A percentile compares a stretch with the other conserved stretches of the same genome.
phyloP scores from a whole-genome alignment of 2,113 vertebrate species.

The Macrotis lagotis region DNA sequence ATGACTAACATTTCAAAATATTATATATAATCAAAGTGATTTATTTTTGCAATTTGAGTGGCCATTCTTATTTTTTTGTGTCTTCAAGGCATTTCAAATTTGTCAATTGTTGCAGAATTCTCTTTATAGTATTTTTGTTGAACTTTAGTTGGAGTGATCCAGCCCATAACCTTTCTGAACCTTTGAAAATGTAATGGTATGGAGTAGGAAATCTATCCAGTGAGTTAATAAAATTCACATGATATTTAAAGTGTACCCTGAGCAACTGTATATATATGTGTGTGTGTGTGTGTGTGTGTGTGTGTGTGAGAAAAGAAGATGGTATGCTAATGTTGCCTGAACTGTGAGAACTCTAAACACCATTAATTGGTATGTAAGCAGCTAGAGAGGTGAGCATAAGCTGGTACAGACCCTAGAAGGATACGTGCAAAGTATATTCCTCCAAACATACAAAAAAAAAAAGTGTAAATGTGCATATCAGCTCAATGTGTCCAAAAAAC shows the following conservation, averaged over 20 bases:
- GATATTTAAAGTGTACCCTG: constrained; percentile 65
- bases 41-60: neutral
- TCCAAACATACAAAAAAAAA: neutral
- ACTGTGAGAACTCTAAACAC: constrained; percentile 14
- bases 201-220: constrained; percentile 57
- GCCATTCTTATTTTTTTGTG: constrained; percentile 25
- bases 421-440: neutral
- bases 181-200: constrained; percentile 70
- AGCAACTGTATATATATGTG: neutral
- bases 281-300: neutral
- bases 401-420: neutral
- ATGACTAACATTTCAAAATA: constrained; percentile 62
- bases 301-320: neutral
- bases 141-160: constrained; percentile 39
- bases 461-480: no score
- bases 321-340: neutral
- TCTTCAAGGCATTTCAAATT: constrained; percentile 56
- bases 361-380: neutral
- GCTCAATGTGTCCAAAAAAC: constrained; percentile 17
- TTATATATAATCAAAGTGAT: constrained; percentile 37
- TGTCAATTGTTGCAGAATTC: constrained; percentile 56
- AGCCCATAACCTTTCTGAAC: constrained; percentile 62
- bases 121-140: neutral
- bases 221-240: constrained; percentile 59
- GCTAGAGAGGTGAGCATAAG: neutral